Percentiles rank a stretch among this genome's conserved stretches.
Conservation (phyloP, 1,140 invertebrate species). For the Scaptodrosophila lebanonensis region DNA sequence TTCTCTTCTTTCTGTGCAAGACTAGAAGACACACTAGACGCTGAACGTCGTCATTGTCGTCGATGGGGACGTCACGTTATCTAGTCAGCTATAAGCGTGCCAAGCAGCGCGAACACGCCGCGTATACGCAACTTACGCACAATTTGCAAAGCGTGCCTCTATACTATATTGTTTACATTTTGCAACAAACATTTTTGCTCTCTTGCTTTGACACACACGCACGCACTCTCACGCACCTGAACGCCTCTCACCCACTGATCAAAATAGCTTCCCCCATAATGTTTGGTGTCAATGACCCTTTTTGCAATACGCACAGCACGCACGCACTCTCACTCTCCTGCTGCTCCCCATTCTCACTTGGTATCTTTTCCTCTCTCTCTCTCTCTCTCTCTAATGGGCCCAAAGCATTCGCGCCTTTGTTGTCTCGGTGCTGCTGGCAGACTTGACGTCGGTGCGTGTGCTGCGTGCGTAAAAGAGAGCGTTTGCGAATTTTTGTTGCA, state of each 20-base stretch:
- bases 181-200: neutral
- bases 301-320: constrained; percentile 39
- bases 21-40: too few relatives aligned
- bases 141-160: constrained; percentile 48
- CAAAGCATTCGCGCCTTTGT: neutral
- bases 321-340: constrained; percentile 30
- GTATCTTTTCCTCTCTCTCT: neutral
- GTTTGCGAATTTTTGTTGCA: constrained; percentile 37
- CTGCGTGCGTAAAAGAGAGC: constrained; percentile 52
- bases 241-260: constrained; percentile 12
- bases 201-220: constrained; percentile 8
- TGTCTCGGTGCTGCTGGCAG: neutral
- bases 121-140: constrained; percentile 43
- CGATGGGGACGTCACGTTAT: constrained; percentile 3
- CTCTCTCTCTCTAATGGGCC: constrained; percentile 1
- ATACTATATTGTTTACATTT: constrained; percentile 63
- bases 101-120: constrained; percentile 9
- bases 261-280: constrained; percentile 35
- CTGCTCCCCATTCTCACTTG: neutral
- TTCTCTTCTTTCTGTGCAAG: too few relatives aligned
- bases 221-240: constrained; percentile 29
- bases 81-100: too few relatives aligned
- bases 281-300: constrained; percentile 69
- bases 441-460: constrained; percentile 2
- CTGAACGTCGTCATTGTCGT: constrained; percentile 47